Base-by-base conservation (phyloP, 2,888 invertebrate species). In the Cremastinae sp. region DNA sequence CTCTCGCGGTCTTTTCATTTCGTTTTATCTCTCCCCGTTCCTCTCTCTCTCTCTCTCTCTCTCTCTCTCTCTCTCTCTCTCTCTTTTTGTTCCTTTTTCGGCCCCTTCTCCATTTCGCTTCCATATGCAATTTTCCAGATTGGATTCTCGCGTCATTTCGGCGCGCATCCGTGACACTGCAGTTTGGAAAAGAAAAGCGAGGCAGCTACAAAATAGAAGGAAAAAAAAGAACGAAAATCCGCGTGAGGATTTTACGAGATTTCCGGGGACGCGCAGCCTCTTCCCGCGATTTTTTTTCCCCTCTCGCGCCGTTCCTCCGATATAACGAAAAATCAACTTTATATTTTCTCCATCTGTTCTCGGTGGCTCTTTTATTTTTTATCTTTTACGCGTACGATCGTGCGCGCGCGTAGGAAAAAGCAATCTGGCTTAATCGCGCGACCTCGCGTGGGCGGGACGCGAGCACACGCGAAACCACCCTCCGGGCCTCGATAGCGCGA, bases 121-220 rank as follows among this genome's bases (percentile, higher is more conserved):
- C 75, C 74, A 74, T 77, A 79, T 81, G 80, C 78, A 80, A 79
- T 80, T 78, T 79, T 68, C 68, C 71, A 78, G 69, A 82, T 82
- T 81, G 80, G 79, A 84, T 82, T 75, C 62, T 64, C 61, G 77
- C 66, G 71, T 78, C 78, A 78, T 70, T 75, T 69, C 72, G 78
- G 76, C 51, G 56, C 47, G 61, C 74, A 54, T 70, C 70, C 41
- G 64, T 74, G 74, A 74, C 74, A 69, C 64, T 69, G 74, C 64
- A 56, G 49, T 20, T 28, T 51, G 14, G 16, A 47, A 64, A 58
- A 49, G 34, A 56, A 41, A 54, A 65, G 14, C 14, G 45, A 12
- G 51, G 3, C 3, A 53, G 38, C 3, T 8, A 22, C 20, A 22
- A 41, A 2, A 28, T 22, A 36, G 16, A 53, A 18, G 10, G 9